Evolutionary conservation across 2,888 invertebrate genomes (phyloP).

Genomic region (Agelastica alni): DNA sequence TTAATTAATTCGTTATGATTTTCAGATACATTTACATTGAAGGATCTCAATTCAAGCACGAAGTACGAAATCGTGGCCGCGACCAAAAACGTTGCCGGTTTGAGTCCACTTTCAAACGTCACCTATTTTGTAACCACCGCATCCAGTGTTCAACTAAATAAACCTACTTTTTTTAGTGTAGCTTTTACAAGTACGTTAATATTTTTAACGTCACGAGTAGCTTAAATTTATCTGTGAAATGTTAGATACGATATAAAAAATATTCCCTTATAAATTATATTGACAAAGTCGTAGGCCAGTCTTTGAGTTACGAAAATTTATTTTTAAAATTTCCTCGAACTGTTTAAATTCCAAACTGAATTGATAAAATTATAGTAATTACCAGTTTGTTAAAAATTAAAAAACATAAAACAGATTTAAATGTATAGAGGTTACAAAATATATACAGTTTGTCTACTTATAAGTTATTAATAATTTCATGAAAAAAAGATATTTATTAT

Average conservation of each 20-base stretch:
- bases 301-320: too few relatives aligned
- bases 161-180: constrained; percentile 16
- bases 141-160: constrained; percentile 20
- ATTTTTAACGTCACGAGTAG: constrained; percentile 18
- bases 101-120: constrained; percentile 51
- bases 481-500: too few relatives aligned
- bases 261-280: constrained; percentile 11
- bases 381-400: too few relatives aligned
- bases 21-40: constrained; percentile 59
- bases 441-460: too few relatives aligned
- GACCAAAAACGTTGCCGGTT: constrained; percentile 62
- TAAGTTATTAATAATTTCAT: too few relatives aligned
- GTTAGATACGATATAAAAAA: constrained; percentile 24
- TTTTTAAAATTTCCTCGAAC: too few relatives aligned
- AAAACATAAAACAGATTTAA: too few relatives aligned
- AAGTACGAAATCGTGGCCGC: constrained; percentile 62
- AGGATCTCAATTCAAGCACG: constrained; percentile 58
- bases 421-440: too few relatives aligned
- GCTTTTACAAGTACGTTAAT: constrained; percentile 21
- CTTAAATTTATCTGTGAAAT: constrained; percentile 22
- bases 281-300: not conserved
- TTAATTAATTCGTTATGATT: too few relatives aligned
- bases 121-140: constrained; percentile 43
- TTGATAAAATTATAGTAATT: too few relatives aligned
- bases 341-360: too few relatives aligned